Base-by-base conservation (phyloP, 2,113 vertebrate genomes). In the Amphilophus citrinellus region DNA sequence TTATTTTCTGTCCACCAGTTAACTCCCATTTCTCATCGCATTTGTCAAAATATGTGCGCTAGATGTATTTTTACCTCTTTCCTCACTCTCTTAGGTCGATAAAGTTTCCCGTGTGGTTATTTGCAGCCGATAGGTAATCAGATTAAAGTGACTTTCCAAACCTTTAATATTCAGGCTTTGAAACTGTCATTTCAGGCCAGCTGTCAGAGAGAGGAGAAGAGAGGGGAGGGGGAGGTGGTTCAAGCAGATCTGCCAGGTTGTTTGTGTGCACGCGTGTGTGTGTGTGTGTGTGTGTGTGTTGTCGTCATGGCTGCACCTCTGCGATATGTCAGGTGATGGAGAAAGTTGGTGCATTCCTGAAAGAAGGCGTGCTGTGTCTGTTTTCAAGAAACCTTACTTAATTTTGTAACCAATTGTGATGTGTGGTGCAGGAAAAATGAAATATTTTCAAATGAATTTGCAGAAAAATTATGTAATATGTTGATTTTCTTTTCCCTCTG, bases 1-100 rank as follows among this genome's bases (percentile, higher is more conserved):
- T 85, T 89, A 90, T 86, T 88, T 84, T 73, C 87, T 42, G 27
- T 92, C 78, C 77, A 76, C 50, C 83, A n/a, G 91, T 89, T 93
- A 90, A 90, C 91, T 92, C 88, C 78, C 90, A 94, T 94, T 88
- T 79, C 91, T 92, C 89, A 91, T 89, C 27, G 5, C 87, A 88
- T 95, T 92, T 93, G 88, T 94, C 93, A 93, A 84, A 94, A 83
- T 75, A 73, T 80, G 63, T 58, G 85, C 60, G 11, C 20, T 77
- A 10, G 85, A 89, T 87, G 79, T 91, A 61, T 87, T 90, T 91
- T 92, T 79, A 80, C 79, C 82, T 76, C 85, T 78, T 83, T 32
- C 47, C 85, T 83, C 79, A 11, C 37, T 73, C 86, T 59, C 84
- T 76, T 8, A 32, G 77, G 68, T 92, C 85, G 80, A 87, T 88